phyloP scores from a whole-genome alignment of 2,797 vertebrate species.

The Acanthurus leucopareius region DNA sequence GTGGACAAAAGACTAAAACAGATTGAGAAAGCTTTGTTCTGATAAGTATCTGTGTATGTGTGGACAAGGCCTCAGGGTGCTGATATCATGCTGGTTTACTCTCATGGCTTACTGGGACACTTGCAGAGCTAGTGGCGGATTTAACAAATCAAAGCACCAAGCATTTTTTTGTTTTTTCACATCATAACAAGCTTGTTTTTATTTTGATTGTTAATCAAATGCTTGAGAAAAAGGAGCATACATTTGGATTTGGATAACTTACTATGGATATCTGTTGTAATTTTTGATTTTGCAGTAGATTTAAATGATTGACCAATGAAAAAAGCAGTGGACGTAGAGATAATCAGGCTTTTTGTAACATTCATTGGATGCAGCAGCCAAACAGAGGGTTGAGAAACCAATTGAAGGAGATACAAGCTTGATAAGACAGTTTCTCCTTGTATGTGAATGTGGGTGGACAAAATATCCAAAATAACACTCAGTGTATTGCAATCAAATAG shows the following conservation, averaged over 20 bases:
- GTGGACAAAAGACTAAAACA: too few relatives aligned
- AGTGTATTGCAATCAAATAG: not conserved
- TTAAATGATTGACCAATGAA: not conserved
- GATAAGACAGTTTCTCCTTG: not conserved
- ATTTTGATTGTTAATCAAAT: not conserved
- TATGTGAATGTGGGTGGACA: not conserved
- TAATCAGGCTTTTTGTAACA: not conserved
- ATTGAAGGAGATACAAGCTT: not conserved
- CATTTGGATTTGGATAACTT: not conserved
- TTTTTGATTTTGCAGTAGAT: not conserved
- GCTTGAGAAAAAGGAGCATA: not conserved
- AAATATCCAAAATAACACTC: not conserved
- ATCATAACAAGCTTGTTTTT: not conserved
- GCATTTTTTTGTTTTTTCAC: not conserved
- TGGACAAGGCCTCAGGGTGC: not conserved
- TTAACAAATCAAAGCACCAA: not conserved
- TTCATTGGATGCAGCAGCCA: not conserved
- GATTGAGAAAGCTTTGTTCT: too few relatives aligned
- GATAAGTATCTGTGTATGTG: too few relatives aligned
- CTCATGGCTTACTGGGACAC: constrained; percentile 7
- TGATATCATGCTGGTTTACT: not conserved
- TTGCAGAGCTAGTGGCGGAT: not conserved
- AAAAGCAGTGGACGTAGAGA: not conserved
- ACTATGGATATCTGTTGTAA: not conserved
- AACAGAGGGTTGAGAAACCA: not conserved